Percentiles rank a stretch among this genome's conserved stretches.
Conservation (phyloP, 2,797 vertebrate species). For the Trachurus trachurus region DNA sequence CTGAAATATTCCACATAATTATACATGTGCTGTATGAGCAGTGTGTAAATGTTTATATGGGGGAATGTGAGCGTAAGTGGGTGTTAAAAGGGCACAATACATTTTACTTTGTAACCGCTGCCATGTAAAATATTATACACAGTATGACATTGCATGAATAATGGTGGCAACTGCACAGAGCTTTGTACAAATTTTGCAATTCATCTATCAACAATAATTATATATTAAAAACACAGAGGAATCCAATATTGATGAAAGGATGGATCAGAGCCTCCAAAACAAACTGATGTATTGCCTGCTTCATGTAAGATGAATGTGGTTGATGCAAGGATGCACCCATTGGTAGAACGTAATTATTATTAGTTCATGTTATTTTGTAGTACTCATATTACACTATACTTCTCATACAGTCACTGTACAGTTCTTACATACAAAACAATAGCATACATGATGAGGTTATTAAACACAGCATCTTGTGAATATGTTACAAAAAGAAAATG, state of each 20-base stretch:
- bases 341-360: neutral
- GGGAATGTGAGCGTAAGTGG: conserved; percentile 48
- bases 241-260: conserved; percentile 1
- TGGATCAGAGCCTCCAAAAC: neutral
- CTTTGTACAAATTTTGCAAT: neutral
- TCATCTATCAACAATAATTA: neutral
- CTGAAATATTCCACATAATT: conserved; percentile 62
- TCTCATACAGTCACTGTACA: too few relatives aligned
- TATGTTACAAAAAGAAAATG: too few relatives aligned
- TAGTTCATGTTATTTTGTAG: neutral
- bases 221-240: neutral
- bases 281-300: neutral
- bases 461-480: too few relatives aligned
- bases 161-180: conserved; percentile 8
- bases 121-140: conserved; percentile 19
- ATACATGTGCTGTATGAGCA: conserved; percentile 54
- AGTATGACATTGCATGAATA: conserved; percentile 5
- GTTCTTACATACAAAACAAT: too few relatives aligned
- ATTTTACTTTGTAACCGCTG: conserved; percentile 32
- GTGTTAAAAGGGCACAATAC: conserved; percentile 55
- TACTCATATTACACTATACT: too few relatives aligned
- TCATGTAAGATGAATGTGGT: neutral
- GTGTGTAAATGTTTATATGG: conserved; percentile 74
- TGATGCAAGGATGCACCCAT: neutral
- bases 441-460: too few relatives aligned